Evolutionary conservation across 2,888 invertebrate species (phyloP), one percentile per base, ranked within the genome.

Genomic region (Embidobia sp.): DNA sequence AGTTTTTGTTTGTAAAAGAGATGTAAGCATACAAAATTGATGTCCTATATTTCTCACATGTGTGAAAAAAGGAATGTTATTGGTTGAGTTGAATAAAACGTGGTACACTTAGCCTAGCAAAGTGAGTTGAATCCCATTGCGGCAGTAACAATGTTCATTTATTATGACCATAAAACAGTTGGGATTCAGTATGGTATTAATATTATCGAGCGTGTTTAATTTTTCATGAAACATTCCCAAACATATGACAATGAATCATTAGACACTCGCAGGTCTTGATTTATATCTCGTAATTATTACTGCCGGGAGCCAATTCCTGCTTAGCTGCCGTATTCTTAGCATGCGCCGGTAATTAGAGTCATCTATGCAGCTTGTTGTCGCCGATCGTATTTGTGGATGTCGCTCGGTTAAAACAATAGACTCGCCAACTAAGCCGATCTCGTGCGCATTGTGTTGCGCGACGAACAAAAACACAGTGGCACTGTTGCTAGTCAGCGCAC

Each of bases 321-420:
- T 67, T 48, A 57, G 40, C 29, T 37, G 31, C 11, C 29, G 55
- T 29, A 53, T 67, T 64, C 64, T 42, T 49, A 29, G 57, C 59
- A 46, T 69, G 70, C 33, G 61, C 19, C 66, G 40, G 48, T 72
- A 77, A 77, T 77, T 77, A 77, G 69, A 57, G 69, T 11, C 76
- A 64, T 64, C 69, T 57, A 70, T 64, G 49, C 63, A 61, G 69
- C 69, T 55, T 55, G 76, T 69, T 70, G 66, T 74, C 59, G 33
- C 42, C 37, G 59, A 55, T 72, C 55, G 57, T 67, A 66, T 80
- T 80, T 64, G 79, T 33, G 35, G 76, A 67, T 77, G 78, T 70
- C 74, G 59, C 70, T 29, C 35, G 49, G 53, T 57, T 31, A 53
- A 83, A 77, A 86, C 85, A 85, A 86, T 85, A 77, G 83, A 82